phyloP scores from a whole-genome alignment of 2,888 invertebrate species.

The Spodoptera littoralis region DNA sequence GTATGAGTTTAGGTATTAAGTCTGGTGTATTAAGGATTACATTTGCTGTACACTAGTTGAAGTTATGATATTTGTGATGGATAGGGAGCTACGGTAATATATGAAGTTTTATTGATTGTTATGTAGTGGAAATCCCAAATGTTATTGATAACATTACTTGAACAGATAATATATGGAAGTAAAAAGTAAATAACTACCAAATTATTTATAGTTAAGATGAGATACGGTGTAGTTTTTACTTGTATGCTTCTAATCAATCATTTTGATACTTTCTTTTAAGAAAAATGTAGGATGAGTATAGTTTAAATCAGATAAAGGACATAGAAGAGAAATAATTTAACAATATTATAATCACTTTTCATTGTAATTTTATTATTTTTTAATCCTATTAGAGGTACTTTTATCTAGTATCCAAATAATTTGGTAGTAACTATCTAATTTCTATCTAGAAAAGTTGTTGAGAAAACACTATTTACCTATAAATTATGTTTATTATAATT shows the following conservation, averaged over 20 bases:
- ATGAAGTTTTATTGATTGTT: background rate
- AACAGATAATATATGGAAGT: constrained; percentile 29
- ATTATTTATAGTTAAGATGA: constrained; percentile 17
- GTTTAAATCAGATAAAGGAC: background rate
- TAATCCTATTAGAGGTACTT: background rate
- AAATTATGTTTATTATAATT: constrained; percentile 26
- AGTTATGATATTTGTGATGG: background rate
- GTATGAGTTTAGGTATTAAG: too few relatives aligned
- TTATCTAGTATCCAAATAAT: constrained; percentile 19
- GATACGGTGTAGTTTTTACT: background rate
- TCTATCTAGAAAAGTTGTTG: constrained; percentile 43
- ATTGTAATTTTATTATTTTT: background rate
- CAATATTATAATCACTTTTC: too few relatives aligned
- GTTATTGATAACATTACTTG: constrained; percentile 23
- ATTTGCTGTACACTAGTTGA: too few relatives aligned
- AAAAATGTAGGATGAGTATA: constrained; percentile 8
- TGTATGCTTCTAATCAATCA: background rate
- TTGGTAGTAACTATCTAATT: constrained; percentile 29
- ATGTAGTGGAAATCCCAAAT: constrained; percentile 30
- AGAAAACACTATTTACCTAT: constrained; percentile 60
- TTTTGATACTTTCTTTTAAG: background rate
- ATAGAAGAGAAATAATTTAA: too few relatives aligned
- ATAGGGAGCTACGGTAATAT: too few relatives aligned
- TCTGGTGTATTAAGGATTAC: too few relatives aligned
- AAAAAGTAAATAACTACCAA: constrained; percentile 42